phyloP scores from a whole-genome alignment of 2,797 vertebrate genomes.

The Clarias fuscus region DNA sequence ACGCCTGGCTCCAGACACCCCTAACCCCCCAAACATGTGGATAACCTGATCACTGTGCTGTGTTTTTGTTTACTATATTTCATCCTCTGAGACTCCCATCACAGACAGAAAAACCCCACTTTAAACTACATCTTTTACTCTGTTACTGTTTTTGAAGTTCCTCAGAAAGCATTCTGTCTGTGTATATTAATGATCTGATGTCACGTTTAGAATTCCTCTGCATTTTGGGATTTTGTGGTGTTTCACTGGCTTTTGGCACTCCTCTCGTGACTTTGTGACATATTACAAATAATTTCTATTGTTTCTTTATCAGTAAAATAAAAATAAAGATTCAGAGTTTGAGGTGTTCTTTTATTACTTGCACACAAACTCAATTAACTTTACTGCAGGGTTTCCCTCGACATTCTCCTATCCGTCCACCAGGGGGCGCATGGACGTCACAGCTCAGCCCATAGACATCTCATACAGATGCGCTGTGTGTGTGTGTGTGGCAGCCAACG shows the following conservation, averaged over 20 bases:
- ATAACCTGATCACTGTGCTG: too few species aligned
- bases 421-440: conserved; percentile 47
- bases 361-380: background rate
- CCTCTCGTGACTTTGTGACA: background rate
- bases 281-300: background rate
- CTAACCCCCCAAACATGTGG: too few species aligned
- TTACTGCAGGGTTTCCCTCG: background rate
- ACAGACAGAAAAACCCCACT: background rate
- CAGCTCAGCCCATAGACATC: too few species aligned
- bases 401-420: conserved; percentile 9
- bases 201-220: background rate
- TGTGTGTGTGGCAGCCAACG: too few species aligned
- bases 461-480: too few species aligned
- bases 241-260: background rate
- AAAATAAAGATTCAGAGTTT: background rate
- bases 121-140: background rate
- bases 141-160: background rate
- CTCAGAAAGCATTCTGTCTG: background rate
- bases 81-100: background rate
- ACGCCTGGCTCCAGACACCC: too few species aligned
- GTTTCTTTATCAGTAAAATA: background rate
- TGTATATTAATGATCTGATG: background rate
- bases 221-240: background rate
- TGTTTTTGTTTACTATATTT: background rate
- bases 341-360: background rate